Base-by-base conservation (phyloP, 2,113 vertebrate genomes). In the Ranitomeya variabilis region DNA sequence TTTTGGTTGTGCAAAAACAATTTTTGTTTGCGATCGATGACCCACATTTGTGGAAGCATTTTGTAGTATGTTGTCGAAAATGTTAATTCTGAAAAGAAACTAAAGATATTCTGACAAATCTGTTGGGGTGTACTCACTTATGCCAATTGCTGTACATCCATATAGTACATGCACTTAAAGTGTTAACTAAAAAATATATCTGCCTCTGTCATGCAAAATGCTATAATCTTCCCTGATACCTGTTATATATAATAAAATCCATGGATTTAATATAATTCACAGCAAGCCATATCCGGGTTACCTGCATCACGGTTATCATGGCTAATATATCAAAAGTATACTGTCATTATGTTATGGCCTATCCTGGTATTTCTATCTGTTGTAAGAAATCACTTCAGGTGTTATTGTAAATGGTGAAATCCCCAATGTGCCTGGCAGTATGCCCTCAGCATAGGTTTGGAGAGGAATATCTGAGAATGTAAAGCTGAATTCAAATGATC, bases 401-500 rank as follows among this genome's bases (percentile, higher is more conserved):
- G 26, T 23, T 54, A 71, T 52, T 66, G 51, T 69, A 71, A 51
- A 69, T 69, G 82, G 71, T 77, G 16, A 76, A 83, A 83, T 66
- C 67, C 59, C 54, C 80, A 71, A 18, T 31, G 67, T 76, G 52
- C 18, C 67, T 88, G 69, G 80, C 80, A 77, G 16, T 21, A n/a
- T 31, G 64, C 80, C 87, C 23, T 83, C 23, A 64, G 7, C 57
- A 16, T 64, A 60, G 54, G 54, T 79, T 37, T 84, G 57, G 71
- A 83, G 71, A 51, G 76, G 37, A 55, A 77, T 77, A 57, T 59
- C 60, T 59, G 81, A 26, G 19, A 52, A 77, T 9, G 37, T 23
- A 83, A 16, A 76, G 37, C 23, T 12, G 60, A 66, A 89, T 85
- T 89, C 51, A 45, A 77, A 89, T 69, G 82, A 89, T 79, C 45